These are phyloP conservation scores for Fulmarus glacialis DNA, from an alignment of 2,113 vertebrate genomes.

Conservation along the genomic window DNA sequence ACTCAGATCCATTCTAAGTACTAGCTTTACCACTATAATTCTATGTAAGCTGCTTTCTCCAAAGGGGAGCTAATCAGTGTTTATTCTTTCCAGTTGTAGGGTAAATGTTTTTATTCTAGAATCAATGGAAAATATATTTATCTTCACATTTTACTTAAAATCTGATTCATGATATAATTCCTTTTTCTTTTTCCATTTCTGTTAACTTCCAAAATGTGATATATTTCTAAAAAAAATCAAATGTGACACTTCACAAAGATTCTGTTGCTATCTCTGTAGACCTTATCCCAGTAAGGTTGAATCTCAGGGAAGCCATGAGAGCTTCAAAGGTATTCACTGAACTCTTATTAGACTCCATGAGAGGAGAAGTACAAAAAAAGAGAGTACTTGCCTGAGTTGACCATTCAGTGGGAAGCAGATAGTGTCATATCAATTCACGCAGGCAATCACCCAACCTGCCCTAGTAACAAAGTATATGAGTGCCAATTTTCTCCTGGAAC, in stretches of 20 bases:
- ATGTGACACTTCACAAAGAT: background rate
- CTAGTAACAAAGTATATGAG: background rate
- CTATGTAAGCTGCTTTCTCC: background rate
- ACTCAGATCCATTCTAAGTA: background rate
- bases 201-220: background rate
- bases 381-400: background rate
- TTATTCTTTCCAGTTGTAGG: background rate
- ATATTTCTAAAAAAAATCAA: background rate
- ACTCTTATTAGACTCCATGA: background rate
- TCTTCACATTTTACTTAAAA: background rate
- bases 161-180: background rate
- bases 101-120: background rate
- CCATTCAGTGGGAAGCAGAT: background rate
- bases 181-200: background rate
- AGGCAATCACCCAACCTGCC: fast-evolving
- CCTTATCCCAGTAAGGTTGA: background rate
- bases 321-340: background rate
- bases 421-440: background rate
- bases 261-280: background rate
- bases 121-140: background rate
- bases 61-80: background rate
- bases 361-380: background rate
- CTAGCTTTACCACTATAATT: background rate
- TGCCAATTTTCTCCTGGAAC: background rate
- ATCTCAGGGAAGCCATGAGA: background rate